Base-by-base conservation (phyloP, 2,888 invertebrate genomes). In the Calliphora vomitoria region DNA sequence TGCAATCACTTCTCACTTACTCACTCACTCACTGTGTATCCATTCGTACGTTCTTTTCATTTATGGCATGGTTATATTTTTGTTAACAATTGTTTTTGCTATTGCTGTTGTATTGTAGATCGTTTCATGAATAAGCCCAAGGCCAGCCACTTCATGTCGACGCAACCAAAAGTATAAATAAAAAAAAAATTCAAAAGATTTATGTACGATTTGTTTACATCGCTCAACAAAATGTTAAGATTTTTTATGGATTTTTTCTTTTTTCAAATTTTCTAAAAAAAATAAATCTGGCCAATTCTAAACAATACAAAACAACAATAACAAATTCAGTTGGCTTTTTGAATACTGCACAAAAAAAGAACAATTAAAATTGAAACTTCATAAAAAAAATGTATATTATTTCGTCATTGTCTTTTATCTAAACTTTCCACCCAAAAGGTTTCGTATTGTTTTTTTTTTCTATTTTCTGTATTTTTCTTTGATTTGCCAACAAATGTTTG, bases 151-250 rank as follows among this genome's bases (percentile, higher is more conserved):
- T 85, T 87, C 85, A 85, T 87, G 87, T 87, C 85, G 87, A 87
- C 87, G 85, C 87, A 87, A 85, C 87, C 85, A 79, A 85, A 72
- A 64, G 38, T 76, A 62, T 35, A 69, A 62, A 71, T 15, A 62
- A n/a, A 60, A 66, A 60, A 66, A 79, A 84, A 66, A 85, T 60
- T 47, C n/a, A 81, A 79, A 85, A 87, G 87, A 87, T 87, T 87
- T 87, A 87, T 87, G 87, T 87, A 82, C 87, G 87, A 87, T 87
- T 87, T 87, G 85, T 85, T 85, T 79, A 87, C 87, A 87, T 87
- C 85, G 82, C 85, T 85, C 87, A 87, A 82, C 87, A 82, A 82
- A 87, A 87, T 87, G 87, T 87, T 87, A 75, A 87, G 71, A 71
- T 71, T 80, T 80, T 81, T 78, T 44, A 60, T 62, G 72, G 15